Conservation (phyloP, 2,888 invertebrate genomes). For the Heteropelma amictum region DNA sequence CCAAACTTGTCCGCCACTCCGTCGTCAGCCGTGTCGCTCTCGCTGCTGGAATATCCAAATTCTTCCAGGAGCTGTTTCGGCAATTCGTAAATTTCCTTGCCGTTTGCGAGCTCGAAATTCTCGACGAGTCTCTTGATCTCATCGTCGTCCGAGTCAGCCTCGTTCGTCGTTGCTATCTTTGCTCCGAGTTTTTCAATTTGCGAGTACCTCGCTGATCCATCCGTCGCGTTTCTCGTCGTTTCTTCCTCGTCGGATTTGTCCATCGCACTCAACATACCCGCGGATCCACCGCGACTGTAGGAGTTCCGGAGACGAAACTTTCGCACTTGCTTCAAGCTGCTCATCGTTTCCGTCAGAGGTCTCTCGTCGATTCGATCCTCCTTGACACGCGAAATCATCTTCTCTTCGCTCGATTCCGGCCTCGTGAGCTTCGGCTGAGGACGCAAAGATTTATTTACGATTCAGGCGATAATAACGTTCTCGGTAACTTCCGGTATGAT, state of each 20-base stretch:
- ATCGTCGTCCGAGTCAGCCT: conserved; percentile 48
- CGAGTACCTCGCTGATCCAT: conserved; percentile 25
- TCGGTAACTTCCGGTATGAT: neutral
- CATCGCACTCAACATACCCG: conserved; percentile 21
- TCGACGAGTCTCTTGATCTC: conserved; percentile 48
- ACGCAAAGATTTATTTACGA: neutral
- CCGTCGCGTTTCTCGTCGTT: conserved; percentile 3
- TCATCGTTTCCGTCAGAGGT: conserved; percentile 66
- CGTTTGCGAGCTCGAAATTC: conserved; percentile 43
- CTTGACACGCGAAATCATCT: conserved; percentile 49
- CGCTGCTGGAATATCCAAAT: conserved; percentile 60
- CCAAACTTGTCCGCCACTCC: neutral
- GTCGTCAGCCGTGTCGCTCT: conserved; percentile 36
- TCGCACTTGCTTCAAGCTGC: conserved; percentile 67
- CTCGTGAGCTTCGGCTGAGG: conserved; percentile 59
- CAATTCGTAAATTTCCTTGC: conserved; percentile 53
- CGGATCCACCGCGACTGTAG: conserved; percentile 53
- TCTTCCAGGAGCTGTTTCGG: conserved; percentile 60
- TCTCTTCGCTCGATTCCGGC: conserved; percentile 60
- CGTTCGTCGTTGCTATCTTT: conserved; percentile 43
- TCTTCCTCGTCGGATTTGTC: conserved; percentile 45
- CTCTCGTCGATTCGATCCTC: conserved; percentile 19
- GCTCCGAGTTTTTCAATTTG: conserved; percentile 40
- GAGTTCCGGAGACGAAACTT: conserved; percentile 69
- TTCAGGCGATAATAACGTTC: neutral